These are phyloP conservation scores for Meleagris gallopavo DNA, from an alignment of 2,113 vertebrate species.

Conservation along the genomic window DNA sequence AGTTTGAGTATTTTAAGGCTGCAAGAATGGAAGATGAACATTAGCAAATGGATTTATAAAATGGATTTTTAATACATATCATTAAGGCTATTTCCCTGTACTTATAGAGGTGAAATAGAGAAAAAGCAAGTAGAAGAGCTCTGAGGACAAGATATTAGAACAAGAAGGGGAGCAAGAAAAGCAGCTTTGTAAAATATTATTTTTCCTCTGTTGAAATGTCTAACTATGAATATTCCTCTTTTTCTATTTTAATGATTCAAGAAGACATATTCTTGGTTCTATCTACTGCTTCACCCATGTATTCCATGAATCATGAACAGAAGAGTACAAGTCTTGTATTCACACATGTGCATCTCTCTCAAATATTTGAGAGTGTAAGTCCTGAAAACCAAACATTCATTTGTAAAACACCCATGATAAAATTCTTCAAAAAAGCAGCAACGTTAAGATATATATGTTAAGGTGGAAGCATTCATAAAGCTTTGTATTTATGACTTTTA, in stretches of 20 bases:
- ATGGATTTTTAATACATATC: constrained; percentile 37
- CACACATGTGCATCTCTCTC: fast-evolving
- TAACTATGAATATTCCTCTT: background rate
- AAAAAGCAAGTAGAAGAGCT: background rate
- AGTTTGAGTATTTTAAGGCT: constrained; percentile 51
- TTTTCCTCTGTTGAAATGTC: background rate
- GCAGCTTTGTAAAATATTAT: background rate
- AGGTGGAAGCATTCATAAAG: background rate
- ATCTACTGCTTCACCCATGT: background rate
- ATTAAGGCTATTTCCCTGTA: constrained; percentile 20
- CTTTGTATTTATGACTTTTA: background rate
- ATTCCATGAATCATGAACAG: background rate
- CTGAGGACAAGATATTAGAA: background rate
- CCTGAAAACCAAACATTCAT: background rate
- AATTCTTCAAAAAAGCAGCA: background rate
- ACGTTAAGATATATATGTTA: background rate
- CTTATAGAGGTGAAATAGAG: background rate
- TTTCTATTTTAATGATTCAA: background rate
- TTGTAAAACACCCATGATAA: background rate
- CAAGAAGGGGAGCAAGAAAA: background rate
- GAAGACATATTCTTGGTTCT: background rate
- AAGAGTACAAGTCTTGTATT: background rate
- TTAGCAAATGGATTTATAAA: constrained; percentile 65
- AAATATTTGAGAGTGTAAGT: fast-evolving
- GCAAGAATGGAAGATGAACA: background rate